Evolutionary conservation across 2,888 invertebrate species (phyloP).

Genomic region (Eristalis pertinax): DNA sequence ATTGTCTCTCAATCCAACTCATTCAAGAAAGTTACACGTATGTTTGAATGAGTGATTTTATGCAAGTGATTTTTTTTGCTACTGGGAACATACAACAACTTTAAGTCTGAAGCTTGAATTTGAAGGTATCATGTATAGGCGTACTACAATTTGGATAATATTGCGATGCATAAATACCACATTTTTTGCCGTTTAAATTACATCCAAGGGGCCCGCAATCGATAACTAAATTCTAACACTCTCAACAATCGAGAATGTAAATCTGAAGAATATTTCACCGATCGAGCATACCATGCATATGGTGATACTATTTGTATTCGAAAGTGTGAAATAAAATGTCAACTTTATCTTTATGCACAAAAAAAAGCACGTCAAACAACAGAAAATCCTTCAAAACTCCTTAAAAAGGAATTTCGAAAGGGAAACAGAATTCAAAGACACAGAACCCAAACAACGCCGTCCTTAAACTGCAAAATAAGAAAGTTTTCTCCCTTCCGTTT

Average conservation of each 20-base stretch:
- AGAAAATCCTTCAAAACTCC: constrained; percentile 57
- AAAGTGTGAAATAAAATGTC: constrained; percentile 61
- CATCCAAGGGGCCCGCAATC: not conserved
- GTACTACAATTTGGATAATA: no score
- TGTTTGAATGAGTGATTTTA: no score
- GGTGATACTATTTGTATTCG: not conserved
- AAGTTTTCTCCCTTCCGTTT: not conserved
- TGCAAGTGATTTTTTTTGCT: no score
- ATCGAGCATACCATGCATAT: not conserved
- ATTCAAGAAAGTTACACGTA: no score
- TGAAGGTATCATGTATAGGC: no score
- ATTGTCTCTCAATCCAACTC: no score
- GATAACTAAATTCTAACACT: not conserved
- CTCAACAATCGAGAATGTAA: constrained; percentile 17
- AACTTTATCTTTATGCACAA: constrained; percentile 49
- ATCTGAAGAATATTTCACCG: constrained; percentile 16
- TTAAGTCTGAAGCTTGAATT: no score
- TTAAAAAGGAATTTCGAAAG: constrained; percentile 57
- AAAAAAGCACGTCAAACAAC: constrained; percentile 62
- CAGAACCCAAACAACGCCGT: not conserved
- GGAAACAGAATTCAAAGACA: not conserved
- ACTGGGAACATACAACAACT: no score
- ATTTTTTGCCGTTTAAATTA: constrained; percentile 5
- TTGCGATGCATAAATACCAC: not conserved
- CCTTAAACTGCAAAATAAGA: constrained; percentile 24